These are phyloP conservation scores for Strongylocentrotus purpuratus DNA, from an alignment of 35 echinoderm and acorn worm species.

Conservation along the genomic window DNA sequence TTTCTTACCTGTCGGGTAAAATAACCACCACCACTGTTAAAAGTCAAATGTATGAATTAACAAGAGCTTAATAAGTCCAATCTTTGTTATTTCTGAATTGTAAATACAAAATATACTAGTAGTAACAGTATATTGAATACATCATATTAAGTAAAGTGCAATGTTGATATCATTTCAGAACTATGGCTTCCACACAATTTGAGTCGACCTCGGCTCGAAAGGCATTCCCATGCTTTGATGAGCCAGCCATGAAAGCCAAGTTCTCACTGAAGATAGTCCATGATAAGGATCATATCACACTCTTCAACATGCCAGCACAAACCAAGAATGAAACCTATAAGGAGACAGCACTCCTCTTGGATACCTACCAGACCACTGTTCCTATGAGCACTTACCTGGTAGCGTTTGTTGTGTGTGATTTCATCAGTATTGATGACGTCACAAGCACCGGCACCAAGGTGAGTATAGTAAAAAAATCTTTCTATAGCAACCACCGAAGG, in stretches of 20 bases:
- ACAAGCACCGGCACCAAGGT: slow-evolving; percentile 71
- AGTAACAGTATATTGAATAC: no score
- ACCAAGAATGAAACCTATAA: neutral
- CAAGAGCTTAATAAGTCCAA: no score
- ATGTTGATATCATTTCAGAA: slow-evolving; percentile 51
- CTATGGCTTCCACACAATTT: slow-evolving; percentile 81
- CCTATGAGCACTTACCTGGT: slow-evolving; percentile 90
- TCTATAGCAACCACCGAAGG: no score
- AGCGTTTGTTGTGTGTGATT: slow-evolving; percentile 87
- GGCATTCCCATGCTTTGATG: slow-evolving; percentile 95
- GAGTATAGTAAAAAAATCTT: neutral
- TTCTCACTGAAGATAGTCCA: slow-evolving; percentile 71
- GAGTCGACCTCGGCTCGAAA: slow-evolving; percentile 72
- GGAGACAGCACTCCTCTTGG: neutral
- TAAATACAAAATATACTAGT: no score
- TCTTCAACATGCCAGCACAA: slow-evolving; percentile 69
- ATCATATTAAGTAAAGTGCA: no score
- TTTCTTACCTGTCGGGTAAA: no score
- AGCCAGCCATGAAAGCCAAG: slow-evolving; percentile 78
- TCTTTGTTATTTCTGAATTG: no score
- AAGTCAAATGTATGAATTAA: no score
- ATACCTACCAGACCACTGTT: slow-evolving; percentile 66
- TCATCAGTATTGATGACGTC: slow-evolving; percentile 45
- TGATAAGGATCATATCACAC: slow-evolving; percentile 46
- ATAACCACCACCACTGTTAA: no score